Evolutionary conservation across 2,113 vertebrate genomes (phyloP).

Genomic region (Synodontis membranacea): DNA sequence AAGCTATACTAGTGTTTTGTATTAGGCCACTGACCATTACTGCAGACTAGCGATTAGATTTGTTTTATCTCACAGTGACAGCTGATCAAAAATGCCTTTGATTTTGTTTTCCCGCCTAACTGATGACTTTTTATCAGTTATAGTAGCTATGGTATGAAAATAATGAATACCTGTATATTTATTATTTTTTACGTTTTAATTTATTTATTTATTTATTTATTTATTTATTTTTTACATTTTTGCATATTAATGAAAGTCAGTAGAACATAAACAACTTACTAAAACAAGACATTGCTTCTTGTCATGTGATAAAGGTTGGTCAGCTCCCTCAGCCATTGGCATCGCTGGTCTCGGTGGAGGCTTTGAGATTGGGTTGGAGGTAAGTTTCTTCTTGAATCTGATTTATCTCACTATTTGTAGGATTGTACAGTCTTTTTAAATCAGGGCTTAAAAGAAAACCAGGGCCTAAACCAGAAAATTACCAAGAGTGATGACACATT

Average conservation of each 20-base stretch:
- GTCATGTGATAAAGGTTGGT: conserved; percentile 80
- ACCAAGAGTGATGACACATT: background rate
- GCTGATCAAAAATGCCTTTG: background rate
- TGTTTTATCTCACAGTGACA: background rate
- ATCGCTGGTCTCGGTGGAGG: conserved; percentile 96
- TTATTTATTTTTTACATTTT: background rate
- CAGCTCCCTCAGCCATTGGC: conserved; percentile 93
- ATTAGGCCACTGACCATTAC: background rate
- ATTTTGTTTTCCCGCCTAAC: background rate
- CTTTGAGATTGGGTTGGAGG: conserved; percentile 96
- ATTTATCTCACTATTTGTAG: background rate
- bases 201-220: background rate
- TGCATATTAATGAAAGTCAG: background rate
- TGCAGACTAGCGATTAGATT: too few species aligned
- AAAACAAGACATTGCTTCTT: background rate
- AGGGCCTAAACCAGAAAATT: background rate
- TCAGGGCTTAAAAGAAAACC: background rate
- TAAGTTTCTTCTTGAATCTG: conserved; percentile 57
- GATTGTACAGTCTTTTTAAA: background rate
- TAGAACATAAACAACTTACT: background rate
- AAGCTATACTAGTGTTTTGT: background rate
- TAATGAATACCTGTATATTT: background rate
- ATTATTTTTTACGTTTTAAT: background rate
- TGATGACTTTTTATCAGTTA: background rate
- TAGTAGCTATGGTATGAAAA: too few species aligned